Percentiles rank a stretch among this genome's conserved stretches.
These are phyloP conservation scores for Momotus momota DNA, from an alignment of 2,797 vertebrate genomes.

Conservation along the genomic window DNA sequence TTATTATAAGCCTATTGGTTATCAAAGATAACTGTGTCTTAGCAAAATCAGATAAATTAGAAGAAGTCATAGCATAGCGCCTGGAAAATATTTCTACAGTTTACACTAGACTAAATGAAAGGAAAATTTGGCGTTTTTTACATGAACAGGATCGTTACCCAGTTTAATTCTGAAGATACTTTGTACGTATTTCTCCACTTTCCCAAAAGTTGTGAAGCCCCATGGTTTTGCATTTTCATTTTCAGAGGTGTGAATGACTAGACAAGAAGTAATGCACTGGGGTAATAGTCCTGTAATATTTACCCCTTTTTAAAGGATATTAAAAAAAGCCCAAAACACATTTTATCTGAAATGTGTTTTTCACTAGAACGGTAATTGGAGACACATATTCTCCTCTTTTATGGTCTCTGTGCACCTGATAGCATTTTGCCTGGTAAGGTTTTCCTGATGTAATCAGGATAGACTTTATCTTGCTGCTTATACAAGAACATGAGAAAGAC, in stretches of 20 bases:
- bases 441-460: background rate
- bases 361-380: background rate
- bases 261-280: background rate
- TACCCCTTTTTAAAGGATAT: background rate
- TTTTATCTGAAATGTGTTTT: conserved; percentile 16
- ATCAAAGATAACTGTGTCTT: background rate
- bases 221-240: background rate
- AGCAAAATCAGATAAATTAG: background rate
- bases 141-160: background rate
- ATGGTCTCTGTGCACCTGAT: background rate
- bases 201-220: background rate
- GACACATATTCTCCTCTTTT: background rate
- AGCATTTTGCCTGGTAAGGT: background rate
- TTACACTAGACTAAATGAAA: background rate
- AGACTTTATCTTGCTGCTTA: background rate
- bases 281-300: background rate
- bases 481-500: background rate
- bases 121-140: background rate
- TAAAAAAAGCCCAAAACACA: background rate
- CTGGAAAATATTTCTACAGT: background rate
- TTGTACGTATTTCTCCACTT: background rate
- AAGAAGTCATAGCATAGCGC: background rate
- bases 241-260: background rate
- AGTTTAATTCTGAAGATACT: background rate
- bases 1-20: background rate